These are phyloP conservation scores for Philaethria dido DNA, from an alignment of 2,888 invertebrate species.

Conservation along the genomic window DNA sequence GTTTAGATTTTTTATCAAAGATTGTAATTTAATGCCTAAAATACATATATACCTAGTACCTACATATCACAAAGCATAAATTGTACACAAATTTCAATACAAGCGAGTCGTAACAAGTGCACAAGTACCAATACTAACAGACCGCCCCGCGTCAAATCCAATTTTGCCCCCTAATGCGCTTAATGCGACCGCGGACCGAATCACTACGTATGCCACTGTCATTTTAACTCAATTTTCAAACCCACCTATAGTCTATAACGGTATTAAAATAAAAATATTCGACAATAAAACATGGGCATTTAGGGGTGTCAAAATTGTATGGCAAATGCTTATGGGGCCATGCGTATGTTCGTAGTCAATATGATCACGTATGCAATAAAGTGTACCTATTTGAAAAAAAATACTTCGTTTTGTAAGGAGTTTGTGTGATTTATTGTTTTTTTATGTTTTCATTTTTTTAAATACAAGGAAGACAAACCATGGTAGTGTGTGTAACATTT, in stretches of 20 bases:
- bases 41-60: too few species aligned
- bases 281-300: constrained; percentile 74
- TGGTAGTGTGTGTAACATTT: too few species aligned
- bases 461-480: too few species aligned
- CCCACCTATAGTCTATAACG: constrained; percentile 51
- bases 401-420: constrained; percentile 53
- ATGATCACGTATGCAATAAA: constrained; percentile 73
- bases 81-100: constrained; percentile 5
- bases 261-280: constrained; percentile 66
- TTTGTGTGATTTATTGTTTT: constrained; percentile 39
- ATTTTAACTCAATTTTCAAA: constrained; percentile 83
- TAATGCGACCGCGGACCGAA: constrained; percentile 82
- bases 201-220: constrained; percentile 82
- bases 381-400: constrained; percentile 59
- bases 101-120: constrained; percentile 76
- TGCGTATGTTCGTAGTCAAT: constrained; percentile 66
- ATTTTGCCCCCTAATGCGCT: constrained; percentile 80
- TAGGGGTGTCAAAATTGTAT: constrained; percentile 74
- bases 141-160: constrained; percentile 79
- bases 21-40: background rate
- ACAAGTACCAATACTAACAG: constrained; percentile 83
- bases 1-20: background rate
- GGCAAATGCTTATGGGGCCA: constrained; percentile 63
- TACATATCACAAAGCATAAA: constrained; percentile 1
- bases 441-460: background rate